Percentiles rank a stretch among this genome's conserved stretches.
Evolutionary conservation across 2,888 invertebrate species (phyloP).

Genomic region (Caenorhabditis plicata): DNA sequence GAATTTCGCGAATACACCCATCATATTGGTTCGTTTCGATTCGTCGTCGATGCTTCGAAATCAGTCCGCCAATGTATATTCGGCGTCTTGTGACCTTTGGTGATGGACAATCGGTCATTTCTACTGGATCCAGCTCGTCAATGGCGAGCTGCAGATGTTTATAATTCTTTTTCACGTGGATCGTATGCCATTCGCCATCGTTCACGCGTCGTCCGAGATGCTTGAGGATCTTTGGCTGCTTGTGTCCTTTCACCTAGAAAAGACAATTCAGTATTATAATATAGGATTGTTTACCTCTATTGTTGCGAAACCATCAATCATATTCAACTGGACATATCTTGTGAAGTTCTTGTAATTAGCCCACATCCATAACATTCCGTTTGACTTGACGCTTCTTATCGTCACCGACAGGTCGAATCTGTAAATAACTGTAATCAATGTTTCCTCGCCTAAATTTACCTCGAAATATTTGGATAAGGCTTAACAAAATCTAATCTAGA

Average conservation of each 20-base stretch:
- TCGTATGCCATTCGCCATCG: conserved; percentile 62
- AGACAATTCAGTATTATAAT: no score
- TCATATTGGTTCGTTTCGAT: conserved; percentile 45
- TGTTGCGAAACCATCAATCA: conserved; percentile 56
- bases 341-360: conserved; percentile 62
- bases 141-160: conserved; percentile 37
- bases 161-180: conserved; percentile 45
- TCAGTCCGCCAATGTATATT: conserved; percentile 63
- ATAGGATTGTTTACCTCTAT: no score
- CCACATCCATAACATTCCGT: conserved; percentile 63
- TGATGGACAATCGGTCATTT: conserved; percentile 52
- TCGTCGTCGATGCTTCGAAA: conserved; percentile 53
- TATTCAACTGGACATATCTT: conserved; percentile 55
- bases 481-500: conserved; percentile 54
- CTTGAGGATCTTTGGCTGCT: conserved; percentile 49
- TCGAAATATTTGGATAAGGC: conserved; percentile 49
- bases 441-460: conserved; percentile 25
- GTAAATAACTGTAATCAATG: not conserved
- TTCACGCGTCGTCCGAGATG: conserved; percentile 43
- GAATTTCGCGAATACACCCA: conserved; percentile 58
- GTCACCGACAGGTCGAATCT: conserved; percentile 53
- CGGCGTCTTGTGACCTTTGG: conserved; percentile 62
- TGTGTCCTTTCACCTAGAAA: conserved; percentile 58
- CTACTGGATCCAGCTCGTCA: conserved; percentile 47
- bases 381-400: conserved; percentile 44